A percentile compares a stretch with the other conserved stretches of the same genome.
These are phyloP conservation scores for Neolamprologus longior DNA, from an alignment of 2,113 vertebrate species.

Conservation along the genomic window DNA sequence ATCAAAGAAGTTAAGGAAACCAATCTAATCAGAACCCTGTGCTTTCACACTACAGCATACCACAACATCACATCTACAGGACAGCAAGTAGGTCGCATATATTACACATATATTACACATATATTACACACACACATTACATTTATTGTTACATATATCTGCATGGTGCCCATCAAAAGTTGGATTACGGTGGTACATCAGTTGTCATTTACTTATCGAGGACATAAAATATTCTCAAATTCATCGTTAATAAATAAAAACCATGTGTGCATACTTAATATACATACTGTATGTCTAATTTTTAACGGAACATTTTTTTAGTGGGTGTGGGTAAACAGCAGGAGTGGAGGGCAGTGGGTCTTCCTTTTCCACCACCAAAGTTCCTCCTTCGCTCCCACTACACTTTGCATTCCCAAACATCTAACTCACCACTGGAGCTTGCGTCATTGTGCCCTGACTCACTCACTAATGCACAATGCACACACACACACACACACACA, in stretches of 20 bases:
- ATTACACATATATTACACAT: background rate
- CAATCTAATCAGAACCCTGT: background rate
- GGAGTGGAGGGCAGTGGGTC: slow-evolving; percentile 27
- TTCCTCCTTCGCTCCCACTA: slow-evolving; percentile 50
- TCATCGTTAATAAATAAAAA: background rate
- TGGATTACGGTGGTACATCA: background rate
- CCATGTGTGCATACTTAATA: rapidly evolving
- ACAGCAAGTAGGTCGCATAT: background rate
- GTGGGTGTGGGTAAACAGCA: slow-evolving; percentile 10
- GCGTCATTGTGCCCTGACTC: slow-evolving; percentile 35
- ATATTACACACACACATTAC: rapidly evolving
- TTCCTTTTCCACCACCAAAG: slow-evolving; percentile 22
- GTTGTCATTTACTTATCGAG: background rate
- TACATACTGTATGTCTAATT: background rate
- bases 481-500: background rate
- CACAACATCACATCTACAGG: background rate
- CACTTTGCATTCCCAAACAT: slow-evolving; percentile 55
- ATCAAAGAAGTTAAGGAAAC: background rate
- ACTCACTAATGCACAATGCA: background rate
- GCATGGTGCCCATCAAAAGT: background rate
- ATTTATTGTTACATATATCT: background rate
- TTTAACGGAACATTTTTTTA: background rate
- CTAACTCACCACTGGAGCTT: slow-evolving; percentile 26
- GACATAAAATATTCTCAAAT: background rate
- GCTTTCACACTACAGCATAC: background rate